Evolutionary conservation across 2,888 invertebrate species (phyloP), one percentile per base, ranked within the genome.

Genomic region (Griposia aprilina): DNA sequence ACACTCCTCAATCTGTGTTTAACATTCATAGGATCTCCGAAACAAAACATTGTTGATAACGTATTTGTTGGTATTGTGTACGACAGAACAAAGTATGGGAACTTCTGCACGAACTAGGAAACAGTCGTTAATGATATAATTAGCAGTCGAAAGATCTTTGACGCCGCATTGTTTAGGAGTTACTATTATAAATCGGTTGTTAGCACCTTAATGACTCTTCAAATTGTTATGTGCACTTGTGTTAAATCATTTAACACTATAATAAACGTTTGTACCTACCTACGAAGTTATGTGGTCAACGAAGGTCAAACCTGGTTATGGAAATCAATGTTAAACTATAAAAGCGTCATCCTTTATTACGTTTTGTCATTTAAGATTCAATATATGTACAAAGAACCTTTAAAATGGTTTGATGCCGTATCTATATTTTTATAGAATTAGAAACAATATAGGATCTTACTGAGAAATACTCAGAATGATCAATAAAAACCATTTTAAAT

Each of bases 111-210:
- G 87, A 77, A 93, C 87, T 90, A 93, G 93, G 93, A 93, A 92
- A 91, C 88, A 88, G 76, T 78, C 77, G 76, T 81, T 91, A 90
- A 92, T 93, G 80, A 90, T 83, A 88, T 88, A 89, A 92, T 93
- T 91, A 92, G 59, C 74, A 89, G 82, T 84, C 84, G 52, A 75
- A 67, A 80, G 82, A 87, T 89, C 86, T 87, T 84, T 85, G 84
- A 78, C 81, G 67, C 69, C 67, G 72, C 69, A 84, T 85, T 88
- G 87, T 89, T 85, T 78, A 63, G 72, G 57, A 59, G 57, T 62
- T 55, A 69, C 41, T 66, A 67, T 83, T 80, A 70, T 81, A 48
- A 20, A 65, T 57, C 65, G 69, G 75, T 57, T 74, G 68, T 82
- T 81, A 83, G 76, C 86, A 68, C 83, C 78, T 72, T 84, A 81